Conservation (phyloP, 2,113 vertebrate species). For the Equus quagga region DNA sequence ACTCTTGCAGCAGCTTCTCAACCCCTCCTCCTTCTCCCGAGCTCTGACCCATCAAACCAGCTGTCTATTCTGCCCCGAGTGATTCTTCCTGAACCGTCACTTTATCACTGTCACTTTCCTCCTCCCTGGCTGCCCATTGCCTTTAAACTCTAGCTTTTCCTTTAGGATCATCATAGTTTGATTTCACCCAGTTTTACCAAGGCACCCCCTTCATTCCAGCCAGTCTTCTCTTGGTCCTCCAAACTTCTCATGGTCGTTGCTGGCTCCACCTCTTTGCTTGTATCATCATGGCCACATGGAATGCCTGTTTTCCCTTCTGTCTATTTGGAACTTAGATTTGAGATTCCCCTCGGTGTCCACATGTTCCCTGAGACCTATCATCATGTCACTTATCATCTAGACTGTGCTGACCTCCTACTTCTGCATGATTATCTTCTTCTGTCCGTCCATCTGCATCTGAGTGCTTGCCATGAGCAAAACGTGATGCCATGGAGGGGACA, state of each 20-base stretch:
- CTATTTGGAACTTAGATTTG: background rate
- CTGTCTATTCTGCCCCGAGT: background rate
- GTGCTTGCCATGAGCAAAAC: background rate
- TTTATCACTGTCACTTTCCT: background rate
- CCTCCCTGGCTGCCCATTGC: background rate
- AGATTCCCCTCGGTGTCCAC: fast-evolving
- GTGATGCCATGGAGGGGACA: background rate
- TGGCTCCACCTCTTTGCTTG: background rate
- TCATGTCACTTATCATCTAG: background rate
- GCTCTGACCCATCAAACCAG: background rate
- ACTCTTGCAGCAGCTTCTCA: too few species aligned
- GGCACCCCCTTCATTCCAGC: background rate
- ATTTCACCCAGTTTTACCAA: background rate
- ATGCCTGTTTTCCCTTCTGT: background rate
- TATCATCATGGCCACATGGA: too few species aligned
- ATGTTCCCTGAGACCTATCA: background rate
- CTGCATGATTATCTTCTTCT: background rate
- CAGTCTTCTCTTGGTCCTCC: background rate
- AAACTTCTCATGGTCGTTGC: fast-evolving
- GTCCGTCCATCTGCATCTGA: background rate
- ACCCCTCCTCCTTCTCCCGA: background rate
- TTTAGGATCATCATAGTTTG: too few species aligned
- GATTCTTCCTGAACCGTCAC: background rate
- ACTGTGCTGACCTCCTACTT: background rate
- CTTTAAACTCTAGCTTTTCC: background rate